Evolutionary conservation across 1,140 invertebrate genomes (phyloP).

Genomic region (Mylabris phalerata): DNA sequence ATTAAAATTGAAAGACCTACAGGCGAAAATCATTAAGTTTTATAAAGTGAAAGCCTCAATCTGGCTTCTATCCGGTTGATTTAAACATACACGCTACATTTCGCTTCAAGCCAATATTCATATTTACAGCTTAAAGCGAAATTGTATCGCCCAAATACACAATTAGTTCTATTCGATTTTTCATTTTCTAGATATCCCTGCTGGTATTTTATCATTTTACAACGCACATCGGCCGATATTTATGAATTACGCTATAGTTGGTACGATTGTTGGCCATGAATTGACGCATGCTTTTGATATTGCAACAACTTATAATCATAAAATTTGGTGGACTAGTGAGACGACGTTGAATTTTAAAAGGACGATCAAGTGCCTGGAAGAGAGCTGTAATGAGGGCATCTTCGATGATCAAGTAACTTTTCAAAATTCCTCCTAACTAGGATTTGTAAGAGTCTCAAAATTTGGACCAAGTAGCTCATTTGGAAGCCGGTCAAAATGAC

Average conservation of each 20-base stretch:
- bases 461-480: too few relatives aligned
- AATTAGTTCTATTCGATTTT: neutral
- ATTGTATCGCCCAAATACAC: too few relatives aligned
- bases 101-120: too few relatives aligned
- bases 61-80: too few relatives aligned
- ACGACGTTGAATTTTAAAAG: conserved; percentile 1
- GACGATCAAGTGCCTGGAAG: conserved; percentile 4
- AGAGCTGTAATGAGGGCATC: neutral
- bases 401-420: neutral
- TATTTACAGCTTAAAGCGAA: too few relatives aligned
- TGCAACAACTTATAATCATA: conserved; percentile 68
- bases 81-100: too few relatives aligned
- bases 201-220: conserved; percentile 17
- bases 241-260: conserved; percentile 18
- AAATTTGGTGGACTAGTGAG: conserved; percentile 67
- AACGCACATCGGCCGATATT: conserved; percentile 6
- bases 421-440: neutral
- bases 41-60: too few relatives aligned
- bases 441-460: neutral
- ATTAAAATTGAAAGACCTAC: too few relatives aligned
- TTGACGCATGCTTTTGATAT: conserved; percentile 49
- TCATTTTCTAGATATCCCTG: conserved; percentile 16
- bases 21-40: too few relatives aligned
- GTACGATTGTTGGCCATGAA: conserved; percentile 16
- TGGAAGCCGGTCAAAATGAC: too few relatives aligned